phyloP scores from a whole-genome alignment of 2,888 invertebrate species.

The Agriotes lineatus region DNA sequence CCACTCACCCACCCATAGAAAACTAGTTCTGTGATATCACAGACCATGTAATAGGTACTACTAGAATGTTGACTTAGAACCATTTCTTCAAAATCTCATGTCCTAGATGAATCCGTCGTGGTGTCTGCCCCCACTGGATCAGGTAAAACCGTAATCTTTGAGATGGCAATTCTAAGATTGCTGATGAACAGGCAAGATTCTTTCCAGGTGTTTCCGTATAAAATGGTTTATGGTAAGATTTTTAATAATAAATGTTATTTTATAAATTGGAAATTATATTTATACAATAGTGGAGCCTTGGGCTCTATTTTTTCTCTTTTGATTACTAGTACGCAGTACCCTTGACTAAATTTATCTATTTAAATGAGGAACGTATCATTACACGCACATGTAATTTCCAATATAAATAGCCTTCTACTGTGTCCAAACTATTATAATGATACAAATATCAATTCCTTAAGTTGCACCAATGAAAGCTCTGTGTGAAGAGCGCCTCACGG shows the following conservation, averaged over 20 bases:
- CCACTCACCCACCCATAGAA: too few relatives aligned
- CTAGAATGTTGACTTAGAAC: too few relatives aligned
- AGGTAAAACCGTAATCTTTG: slow-evolving; percentile 87
- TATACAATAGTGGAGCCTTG: too few relatives aligned
- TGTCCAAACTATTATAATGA: too few relatives aligned
- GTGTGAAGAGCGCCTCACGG: slow-evolving; percentile 77
- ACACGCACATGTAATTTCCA: background rate
- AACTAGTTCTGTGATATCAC: too few relatives aligned
- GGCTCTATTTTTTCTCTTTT: too few relatives aligned
- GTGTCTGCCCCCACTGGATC: slow-evolving; percentile 87
- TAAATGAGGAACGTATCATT: too few relatives aligned
- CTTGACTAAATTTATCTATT: too few relatives aligned
- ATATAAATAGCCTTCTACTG: background rate
- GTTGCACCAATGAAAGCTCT: slow-evolving; percentile 87
- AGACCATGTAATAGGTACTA: too few relatives aligned
- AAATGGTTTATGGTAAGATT: slow-evolving; percentile 85
- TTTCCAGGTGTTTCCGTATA: slow-evolving; percentile 67
- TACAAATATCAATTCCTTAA: slow-evolving; percentile 54
- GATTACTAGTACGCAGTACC: too few relatives aligned
- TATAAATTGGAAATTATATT: too few relatives aligned
- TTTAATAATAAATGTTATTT: too few relatives aligned
- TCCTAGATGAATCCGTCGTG: slow-evolving; percentile 76
- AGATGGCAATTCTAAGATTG: slow-evolving; percentile 80
- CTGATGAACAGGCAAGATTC: slow-evolving; percentile 70
- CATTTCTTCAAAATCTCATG: background rate